Evolutionary conservation across 2,113 vertebrate species (phyloP).

Genomic region (Ailurus styani): DNA sequence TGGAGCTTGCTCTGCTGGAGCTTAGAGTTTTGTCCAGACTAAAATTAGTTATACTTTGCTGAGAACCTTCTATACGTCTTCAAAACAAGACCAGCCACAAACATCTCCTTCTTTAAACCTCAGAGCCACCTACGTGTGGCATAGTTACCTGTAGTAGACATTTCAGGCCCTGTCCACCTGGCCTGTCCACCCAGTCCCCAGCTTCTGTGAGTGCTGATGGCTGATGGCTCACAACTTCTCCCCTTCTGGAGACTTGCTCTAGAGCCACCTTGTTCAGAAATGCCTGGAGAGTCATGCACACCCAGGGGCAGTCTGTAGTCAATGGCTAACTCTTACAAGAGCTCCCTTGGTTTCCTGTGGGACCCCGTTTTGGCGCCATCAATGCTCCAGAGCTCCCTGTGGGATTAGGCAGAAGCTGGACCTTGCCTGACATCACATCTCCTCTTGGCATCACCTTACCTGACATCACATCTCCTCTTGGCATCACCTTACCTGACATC

Average conservation of each 20-base stretch:
- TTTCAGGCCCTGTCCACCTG: not conserved
- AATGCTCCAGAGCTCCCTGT: not conserved
- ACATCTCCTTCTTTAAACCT: not conserved
- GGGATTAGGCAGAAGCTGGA: not conserved
- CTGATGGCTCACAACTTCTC: not conserved
- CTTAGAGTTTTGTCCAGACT: not conserved
- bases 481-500: not conserved
- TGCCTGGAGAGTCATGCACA: too few relatives aligned
- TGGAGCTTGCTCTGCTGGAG: not conserved
- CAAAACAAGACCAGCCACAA: rapidly evolving
- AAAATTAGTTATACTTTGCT: not conserved
- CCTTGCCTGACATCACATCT: not conserved
- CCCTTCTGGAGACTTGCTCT: not conserved
- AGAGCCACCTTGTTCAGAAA: not conserved
- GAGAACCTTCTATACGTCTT: not conserved
- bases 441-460: too few relatives aligned
- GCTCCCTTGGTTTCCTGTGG: too few relatives aligned
- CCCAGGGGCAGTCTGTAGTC: rapidly evolving
- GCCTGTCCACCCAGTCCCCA: not conserved
- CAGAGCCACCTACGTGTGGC: rapidly evolving
- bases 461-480: not conserved
- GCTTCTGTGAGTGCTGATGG: not conserved
- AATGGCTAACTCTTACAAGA: too few relatives aligned
- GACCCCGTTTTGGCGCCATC: too few relatives aligned
- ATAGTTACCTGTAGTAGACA: rapidly evolving